Evolutionary conservation across 2,113 vertebrate genomes (phyloP), one percentile per base, ranked within the genome.

Genomic region (Gasterosteus aculeatus): DNA sequence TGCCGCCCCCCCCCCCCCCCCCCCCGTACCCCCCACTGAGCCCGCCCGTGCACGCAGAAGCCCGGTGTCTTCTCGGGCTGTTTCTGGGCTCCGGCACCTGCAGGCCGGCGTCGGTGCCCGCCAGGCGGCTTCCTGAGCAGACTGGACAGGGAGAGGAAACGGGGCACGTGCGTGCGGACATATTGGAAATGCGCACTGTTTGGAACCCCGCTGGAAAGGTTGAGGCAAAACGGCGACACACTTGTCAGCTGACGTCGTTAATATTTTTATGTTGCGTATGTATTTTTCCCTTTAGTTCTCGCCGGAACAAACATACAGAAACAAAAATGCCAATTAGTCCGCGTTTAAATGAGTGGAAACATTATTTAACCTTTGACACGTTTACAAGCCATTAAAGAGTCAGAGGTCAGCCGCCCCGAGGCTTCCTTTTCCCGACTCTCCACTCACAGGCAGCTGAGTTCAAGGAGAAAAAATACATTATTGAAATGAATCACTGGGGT

Each of bases 301-400:
- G 15, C 6, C 14, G 59, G 68, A 75, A 75, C 62, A 82, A 89
- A 83, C 49, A 33, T 33, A 5, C 33, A 33, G 5, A 3, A 4
- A 38, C 7, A 38, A 70, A 67, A 38, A 87, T 85, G 64, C 51
- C 91, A 90, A 90, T 91, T 92, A 89, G 87, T 72, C 33, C 2
- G 38, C 12, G 47, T 87, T 89, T 77, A 88, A 93, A 92, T 86
- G 78, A 86, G 83, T 92, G 92, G 91, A 94, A 93, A 93, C 87
- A 82, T 92, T 93, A 91, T 94, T 93, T 94, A 95, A 95, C 93
- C 93, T 93, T 82, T 93, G 90, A 88, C 92, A 86, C 89, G 73
- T 89, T 89, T 88, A 91, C 92, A 92, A 91, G 88, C 87, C 91
- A 83, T 93, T 93, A 91, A 89, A 89, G 88, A 85, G 93, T 83